Evolutionary conservation across 2,797 vertebrate species (phyloP).

Genomic region (Somateria mollissima): DNA sequence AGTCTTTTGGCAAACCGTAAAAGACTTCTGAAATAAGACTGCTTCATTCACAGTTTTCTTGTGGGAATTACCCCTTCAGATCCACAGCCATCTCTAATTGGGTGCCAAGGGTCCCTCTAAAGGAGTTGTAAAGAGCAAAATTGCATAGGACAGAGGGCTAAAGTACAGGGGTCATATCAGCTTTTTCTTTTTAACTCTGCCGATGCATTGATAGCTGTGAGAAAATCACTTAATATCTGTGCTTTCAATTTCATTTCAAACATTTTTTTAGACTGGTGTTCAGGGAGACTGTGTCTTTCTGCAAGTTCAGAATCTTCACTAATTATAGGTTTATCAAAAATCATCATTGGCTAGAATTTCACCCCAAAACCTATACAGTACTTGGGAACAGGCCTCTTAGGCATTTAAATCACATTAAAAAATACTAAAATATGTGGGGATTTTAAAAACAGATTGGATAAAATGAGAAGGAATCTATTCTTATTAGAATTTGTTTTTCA

Average conservation of each 20-base stretch:
- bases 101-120: background rate
- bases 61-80: background rate
- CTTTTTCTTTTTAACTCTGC: background rate
- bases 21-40: background rate
- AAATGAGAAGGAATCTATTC: background rate
- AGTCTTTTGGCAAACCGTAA: background rate
- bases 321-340: background rate
- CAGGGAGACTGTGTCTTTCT: background rate
- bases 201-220: background rate
- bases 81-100: background rate
- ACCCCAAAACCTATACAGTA: background rate
- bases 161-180: background rate
- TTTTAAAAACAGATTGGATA: background rate
- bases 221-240: background rate
- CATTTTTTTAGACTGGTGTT: background rate
- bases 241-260: background rate
- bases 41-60: background rate
- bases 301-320: background rate
- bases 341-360: background rate
- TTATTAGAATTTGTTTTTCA: background rate
- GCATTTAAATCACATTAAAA: background rate
- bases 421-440: background rate
- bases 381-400: background rate
- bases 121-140: background rate
- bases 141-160: background rate